phyloP scores from a whole-genome alignment of 2,797 vertebrate genomes.

The Atherinosoma microstoma region DNA sequence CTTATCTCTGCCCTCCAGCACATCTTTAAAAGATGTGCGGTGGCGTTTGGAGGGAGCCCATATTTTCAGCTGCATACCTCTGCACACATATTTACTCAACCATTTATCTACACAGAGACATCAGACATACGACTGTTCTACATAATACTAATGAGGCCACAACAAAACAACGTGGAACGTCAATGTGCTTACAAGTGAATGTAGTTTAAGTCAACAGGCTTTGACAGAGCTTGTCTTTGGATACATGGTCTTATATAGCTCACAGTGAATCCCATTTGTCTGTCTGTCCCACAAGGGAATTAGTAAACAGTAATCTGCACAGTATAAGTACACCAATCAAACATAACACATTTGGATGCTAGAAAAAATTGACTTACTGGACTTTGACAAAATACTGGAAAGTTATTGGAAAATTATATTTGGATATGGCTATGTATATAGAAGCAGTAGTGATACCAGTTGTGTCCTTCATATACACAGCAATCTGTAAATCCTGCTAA shows the following conservation, averaged over 20 bases:
- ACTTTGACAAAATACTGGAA: slow-evolving; percentile 8
- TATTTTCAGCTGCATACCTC: slow-evolving; percentile 40
- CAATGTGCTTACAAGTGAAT: slow-evolving; percentile 34
- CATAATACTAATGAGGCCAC: slow-evolving; percentile 21
- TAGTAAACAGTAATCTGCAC: slow-evolving; percentile 4
- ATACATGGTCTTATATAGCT: slow-evolving; percentile 20
- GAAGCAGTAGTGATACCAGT: background rate
- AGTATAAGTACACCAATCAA: background rate
- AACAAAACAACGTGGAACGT: slow-evolving; percentile 18
- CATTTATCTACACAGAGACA: slow-evolving; percentile 32
- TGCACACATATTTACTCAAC: slow-evolving; percentile 17
- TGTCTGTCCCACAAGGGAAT: slow-evolving; percentile 5
- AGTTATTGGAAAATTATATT: slow-evolving; percentile 5
- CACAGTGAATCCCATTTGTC: slow-evolving; percentile 15
- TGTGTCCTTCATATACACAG: background rate
- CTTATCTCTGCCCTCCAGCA: slow-evolving; percentile 65
- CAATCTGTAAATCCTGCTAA: background rate
- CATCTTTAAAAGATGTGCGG: slow-evolving; percentile 36
- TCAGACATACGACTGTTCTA: slow-evolving; percentile 7
- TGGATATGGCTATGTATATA: background rate
- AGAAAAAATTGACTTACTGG: background rate
- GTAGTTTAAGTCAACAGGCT: slow-evolving; percentile 9
- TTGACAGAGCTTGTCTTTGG: slow-evolving; percentile 2
- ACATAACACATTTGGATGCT: background rate
- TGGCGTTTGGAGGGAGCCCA: background rate